These are phyloP conservation scores for Lasaia peninsularis DNA, from an alignment of 1,140 invertebrate species.

Conservation along the genomic window DNA sequence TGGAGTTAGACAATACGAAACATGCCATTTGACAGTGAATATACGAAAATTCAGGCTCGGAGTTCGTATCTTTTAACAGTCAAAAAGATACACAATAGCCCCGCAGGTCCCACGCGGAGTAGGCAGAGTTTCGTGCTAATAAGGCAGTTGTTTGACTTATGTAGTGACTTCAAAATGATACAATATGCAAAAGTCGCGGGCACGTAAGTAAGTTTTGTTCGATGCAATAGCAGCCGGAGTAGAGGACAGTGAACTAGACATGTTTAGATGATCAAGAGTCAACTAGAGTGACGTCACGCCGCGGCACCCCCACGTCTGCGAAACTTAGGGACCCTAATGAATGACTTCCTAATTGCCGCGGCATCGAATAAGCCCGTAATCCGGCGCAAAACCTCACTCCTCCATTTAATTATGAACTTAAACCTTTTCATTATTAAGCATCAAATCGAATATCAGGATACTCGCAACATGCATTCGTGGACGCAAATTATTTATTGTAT, in stretches of 20 bases:
- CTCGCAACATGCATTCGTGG: constrained; percentile 52
- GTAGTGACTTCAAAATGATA: too few relatives aligned
- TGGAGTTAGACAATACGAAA: too few relatives aligned
- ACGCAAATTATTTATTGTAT: constrained; percentile 47
- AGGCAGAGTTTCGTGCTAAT: too few relatives aligned
- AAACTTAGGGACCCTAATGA: constrained; percentile 77
- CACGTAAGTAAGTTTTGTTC: too few relatives aligned
- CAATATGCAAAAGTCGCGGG: too few relatives aligned
- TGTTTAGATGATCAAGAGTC: constrained; percentile 33
- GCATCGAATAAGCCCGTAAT: constrained; percentile 68
- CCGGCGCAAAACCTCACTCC: constrained; percentile 50
- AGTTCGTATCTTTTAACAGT: too few relatives aligned
- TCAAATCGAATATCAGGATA: constrained; percentile 57
- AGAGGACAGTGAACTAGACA: constrained; percentile 32
- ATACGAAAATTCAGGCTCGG: too few relatives aligned
- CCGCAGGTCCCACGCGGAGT: too few relatives aligned
- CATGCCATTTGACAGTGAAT: too few relatives aligned
- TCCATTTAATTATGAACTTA: constrained; percentile 46
- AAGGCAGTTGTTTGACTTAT: too few relatives aligned
- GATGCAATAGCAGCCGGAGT: neutral
- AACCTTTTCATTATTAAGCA: constrained; percentile 58
- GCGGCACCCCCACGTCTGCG: constrained; percentile 73
- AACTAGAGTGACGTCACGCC: constrained; percentile 57
- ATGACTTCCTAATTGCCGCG: constrained; percentile 76
- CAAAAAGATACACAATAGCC: too few relatives aligned